A percentile compares a stretch with the other conserved stretches of the same genome.
These are phyloP conservation scores for Tachycineta bicolor DNA, from an alignment of 2,113 vertebrate species.

Conservation along the genomic window DNA sequence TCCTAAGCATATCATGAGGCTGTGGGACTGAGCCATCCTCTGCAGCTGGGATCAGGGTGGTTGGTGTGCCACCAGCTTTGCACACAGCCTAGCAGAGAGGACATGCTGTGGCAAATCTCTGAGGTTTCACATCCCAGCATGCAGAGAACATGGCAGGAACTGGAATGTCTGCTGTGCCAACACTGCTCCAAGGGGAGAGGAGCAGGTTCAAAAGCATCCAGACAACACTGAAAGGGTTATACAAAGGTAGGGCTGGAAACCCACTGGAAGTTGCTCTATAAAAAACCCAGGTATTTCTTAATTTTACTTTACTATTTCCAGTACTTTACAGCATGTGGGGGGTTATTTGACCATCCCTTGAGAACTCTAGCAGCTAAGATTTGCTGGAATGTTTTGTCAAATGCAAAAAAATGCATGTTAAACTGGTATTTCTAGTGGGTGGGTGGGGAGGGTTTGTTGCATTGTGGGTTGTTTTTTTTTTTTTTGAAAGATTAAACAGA, in stretches of 20 bases:
- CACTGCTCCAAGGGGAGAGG: neutral
- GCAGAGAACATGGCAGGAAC: neutral
- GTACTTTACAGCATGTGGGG: neutral
- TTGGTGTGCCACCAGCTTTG: neutral
- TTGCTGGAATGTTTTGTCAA: neutral
- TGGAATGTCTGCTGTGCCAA: neutral
- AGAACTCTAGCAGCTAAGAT: neutral
- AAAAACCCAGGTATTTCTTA: neutral
- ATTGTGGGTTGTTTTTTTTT: neutral
- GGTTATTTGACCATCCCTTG: neutral
- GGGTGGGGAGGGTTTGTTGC: neutral
- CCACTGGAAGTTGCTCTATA: neutral
- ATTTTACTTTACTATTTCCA: neutral
- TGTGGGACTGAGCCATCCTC: neutral
- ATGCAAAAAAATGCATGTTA: neutral
- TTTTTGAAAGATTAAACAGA: neutral
- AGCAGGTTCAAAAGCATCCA: neutral
- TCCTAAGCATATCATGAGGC: neutral
- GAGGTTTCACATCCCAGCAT: neutral
- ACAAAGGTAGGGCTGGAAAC: neutral
- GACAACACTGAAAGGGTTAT: neutral
- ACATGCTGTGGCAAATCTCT: neutral
- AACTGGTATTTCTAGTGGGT: neutral
- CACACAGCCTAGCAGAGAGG: neutral
- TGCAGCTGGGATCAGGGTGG: neutral